phyloP scores from a whole-genome alignment of 2,797 vertebrate species.

The Anguilla pacifica region DNA sequence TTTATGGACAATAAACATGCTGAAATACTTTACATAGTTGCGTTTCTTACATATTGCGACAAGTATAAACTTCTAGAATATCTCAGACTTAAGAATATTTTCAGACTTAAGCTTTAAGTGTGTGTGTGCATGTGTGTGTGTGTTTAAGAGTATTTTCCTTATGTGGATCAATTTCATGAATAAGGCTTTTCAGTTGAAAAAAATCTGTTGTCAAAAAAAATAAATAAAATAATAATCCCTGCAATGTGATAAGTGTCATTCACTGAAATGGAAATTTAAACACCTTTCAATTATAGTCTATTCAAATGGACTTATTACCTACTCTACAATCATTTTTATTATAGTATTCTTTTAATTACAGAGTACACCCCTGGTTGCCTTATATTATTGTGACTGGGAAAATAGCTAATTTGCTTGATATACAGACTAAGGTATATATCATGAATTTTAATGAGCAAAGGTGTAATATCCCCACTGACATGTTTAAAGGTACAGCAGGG shows the following conservation, averaged over 20 bases:
- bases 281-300: background rate
- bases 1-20: too few species aligned
- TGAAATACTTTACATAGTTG: too few species aligned
- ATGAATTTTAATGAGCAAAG: background rate
- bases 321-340: background rate
- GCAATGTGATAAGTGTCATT: background rate
- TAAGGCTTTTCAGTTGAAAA: background rate
- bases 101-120: background rate
- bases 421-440: background rate
- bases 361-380: background rate
- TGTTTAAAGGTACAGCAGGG: background rate
- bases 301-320: background rate
- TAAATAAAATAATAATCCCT: background rate
- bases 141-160: background rate
- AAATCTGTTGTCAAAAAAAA: background rate
- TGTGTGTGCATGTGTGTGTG: background rate
- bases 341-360: background rate
- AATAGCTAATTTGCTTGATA: background rate
- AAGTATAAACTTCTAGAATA: too few species aligned
- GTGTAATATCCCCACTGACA: background rate
- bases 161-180: background rate
- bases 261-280: background rate
- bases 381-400: background rate
- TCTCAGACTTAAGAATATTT: too few species aligned
- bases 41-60: too few species aligned